These are phyloP conservation scores for Lepidonotus clava DNA, from an alignment of 2,888 invertebrate species.

Conservation along the genomic window DNA sequence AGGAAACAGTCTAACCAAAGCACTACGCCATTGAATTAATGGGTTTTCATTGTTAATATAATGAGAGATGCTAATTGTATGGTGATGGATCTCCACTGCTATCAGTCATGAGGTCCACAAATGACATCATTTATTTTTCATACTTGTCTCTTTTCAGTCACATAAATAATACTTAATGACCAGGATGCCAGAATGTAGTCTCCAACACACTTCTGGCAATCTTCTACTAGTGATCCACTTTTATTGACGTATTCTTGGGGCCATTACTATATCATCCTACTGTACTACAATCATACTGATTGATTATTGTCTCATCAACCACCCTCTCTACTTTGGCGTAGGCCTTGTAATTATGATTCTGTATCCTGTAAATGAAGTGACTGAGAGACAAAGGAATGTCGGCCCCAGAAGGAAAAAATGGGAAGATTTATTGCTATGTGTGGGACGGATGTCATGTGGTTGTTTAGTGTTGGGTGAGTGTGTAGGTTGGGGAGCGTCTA, in stretches of 20 bases:
- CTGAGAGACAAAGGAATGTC: slow-evolving; percentile 11
- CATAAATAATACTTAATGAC: slow-evolving; percentile 76
- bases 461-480: background rate
- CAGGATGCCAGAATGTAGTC: slow-evolving; percentile 58
- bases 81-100: slow-evolving; percentile 76
- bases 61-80: slow-evolving; percentile 66
- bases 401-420: background rate
- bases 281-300: background rate
- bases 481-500: background rate
- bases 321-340: background rate
- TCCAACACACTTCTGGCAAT: slow-evolving; percentile 37
- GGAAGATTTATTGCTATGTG: slow-evolving; percentile 31
- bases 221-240: slow-evolving; percentile 42
- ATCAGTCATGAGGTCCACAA: slow-evolving; percentile 75
- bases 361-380: slow-evolving; percentile 38
- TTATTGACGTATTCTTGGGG: slow-evolving; percentile 30
- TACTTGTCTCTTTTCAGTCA: slow-evolving; percentile 73
- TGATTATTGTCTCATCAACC: background rate
- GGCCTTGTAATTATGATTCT: background rate
- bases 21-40: slow-evolving; percentile 30
- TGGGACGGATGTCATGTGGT: background rate
- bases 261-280: background rate
- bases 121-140: slow-evolving; percentile 78
- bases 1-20: background rate
- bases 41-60: slow-evolving; percentile 51